Base-by-base conservation (phyloP, 2,888 invertebrate species). In the Polydrusus tereticollis region DNA sequence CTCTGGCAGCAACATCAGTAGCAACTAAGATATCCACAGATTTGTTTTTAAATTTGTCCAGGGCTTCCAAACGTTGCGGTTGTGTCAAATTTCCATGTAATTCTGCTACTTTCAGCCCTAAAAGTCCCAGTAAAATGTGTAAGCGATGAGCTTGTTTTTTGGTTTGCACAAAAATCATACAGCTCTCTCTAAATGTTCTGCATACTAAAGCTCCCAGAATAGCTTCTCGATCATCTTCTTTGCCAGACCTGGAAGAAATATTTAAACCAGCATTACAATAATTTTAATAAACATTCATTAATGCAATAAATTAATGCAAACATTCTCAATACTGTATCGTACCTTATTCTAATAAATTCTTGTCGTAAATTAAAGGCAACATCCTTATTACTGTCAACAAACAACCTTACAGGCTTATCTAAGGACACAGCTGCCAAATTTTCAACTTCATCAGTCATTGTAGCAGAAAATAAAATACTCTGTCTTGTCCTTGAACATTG, bases 381-480 rank as follows among this genome's bases (percentile, higher is more conserved):
- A 78, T 97, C 96, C 80, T 95, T 95, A 84, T 98, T 98, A 76
- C 94, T 96, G 84, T 99, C 97, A 0, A 99, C 95, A 85, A 99
- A 99, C 68, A 99, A 89, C 83, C 94, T 94, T 26, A 98, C 94
- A 0, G 99, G 99, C 79, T 95, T 95, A 75, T 93, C 91, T 23
- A 99, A 87, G 0, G 98, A 98, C 0, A 99, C 95, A 0, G 96
- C 92, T 0, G 97, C 98, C 66, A 99, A 87, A 85, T 97, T 97
- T 85, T 96, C 93, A 0, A 98, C 98, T 85, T 95, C 92, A 65
- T 98, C 98, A n/a, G 97, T 97, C 98, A 99, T 99, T 12, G 99
- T 99, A 36, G 99, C 99, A 0, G 99, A 99, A 87, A 99, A 99
- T 69, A 99, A 87, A 91, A 99, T 94, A 0, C 98, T 99, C 86